These are phyloP conservation scores for Pseudomugil gertrudae DNA, from an alignment of 2,797 vertebrate species.

Conservation along the genomic window DNA sequence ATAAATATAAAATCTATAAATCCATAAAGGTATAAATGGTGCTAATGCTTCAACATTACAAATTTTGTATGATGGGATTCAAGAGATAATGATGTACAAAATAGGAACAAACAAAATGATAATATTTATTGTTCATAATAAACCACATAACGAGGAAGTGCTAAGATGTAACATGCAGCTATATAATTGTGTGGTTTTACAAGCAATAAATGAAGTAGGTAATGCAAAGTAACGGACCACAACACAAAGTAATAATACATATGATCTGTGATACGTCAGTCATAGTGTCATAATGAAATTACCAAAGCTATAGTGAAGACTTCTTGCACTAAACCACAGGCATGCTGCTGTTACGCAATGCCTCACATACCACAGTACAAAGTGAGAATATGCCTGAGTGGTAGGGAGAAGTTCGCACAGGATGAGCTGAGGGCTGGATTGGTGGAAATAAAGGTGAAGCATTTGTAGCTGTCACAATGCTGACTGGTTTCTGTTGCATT, in stretches of 20 bases:
- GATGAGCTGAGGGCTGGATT: background rate
- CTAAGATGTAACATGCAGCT: too few relatives aligned
- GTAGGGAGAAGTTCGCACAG: constrained; percentile 23
- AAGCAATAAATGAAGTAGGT: background rate
- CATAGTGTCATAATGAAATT: constrained; percentile 65
- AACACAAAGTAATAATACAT: background rate
- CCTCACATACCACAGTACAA: constrained; percentile 62
- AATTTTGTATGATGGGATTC: constrained; percentile 9
- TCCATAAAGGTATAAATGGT: background rate
- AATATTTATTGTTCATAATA: background rate
- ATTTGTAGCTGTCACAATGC: background rate
- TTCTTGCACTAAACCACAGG: constrained; percentile 57
- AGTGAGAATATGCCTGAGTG: constrained; percentile 24
- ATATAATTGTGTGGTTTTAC: background rate
- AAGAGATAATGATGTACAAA: background rate
- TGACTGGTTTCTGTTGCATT: background rate
- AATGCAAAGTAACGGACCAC: background rate
- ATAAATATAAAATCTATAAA: background rate
- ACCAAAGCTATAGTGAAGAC: constrained; percentile 44
- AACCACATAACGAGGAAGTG: background rate
- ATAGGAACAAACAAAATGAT: background rate
- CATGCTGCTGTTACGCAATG: constrained; percentile 62
- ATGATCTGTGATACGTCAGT: constrained; percentile 45
- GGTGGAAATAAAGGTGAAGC: background rate
- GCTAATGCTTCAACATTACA: constrained; percentile 14